Evolutionary conservation across 2,797 vertebrate species (phyloP).

Genomic region (Uromys caudimaculatus): DNA sequence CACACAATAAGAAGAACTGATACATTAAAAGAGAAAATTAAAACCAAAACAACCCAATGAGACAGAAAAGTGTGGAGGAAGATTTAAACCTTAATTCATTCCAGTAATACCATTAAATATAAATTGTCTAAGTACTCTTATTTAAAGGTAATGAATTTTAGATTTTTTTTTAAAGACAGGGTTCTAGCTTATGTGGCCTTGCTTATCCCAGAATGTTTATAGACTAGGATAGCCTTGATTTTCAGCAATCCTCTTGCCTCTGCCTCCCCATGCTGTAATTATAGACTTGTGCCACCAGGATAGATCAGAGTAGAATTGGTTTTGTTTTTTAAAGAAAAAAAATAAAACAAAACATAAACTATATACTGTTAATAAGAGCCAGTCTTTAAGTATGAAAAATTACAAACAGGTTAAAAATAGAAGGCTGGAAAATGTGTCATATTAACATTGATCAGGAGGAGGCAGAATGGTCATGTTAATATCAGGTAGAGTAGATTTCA

Average conservation of each 20-base stretch:
- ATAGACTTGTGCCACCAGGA: neutral
- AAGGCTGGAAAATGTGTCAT: neutral
- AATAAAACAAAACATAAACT: neutral
- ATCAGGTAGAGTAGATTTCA: neutral
- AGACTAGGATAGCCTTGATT: neutral
- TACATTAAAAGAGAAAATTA: neutral
- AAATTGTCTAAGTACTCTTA: neutral
- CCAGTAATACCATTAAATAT: neutral
- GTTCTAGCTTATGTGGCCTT: neutral
- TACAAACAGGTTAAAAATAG: neutral
- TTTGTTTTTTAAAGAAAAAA: neutral
- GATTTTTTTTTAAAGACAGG: neutral
- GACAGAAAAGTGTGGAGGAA: neutral
- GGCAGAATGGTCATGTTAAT: neutral
- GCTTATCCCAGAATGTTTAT: neutral
- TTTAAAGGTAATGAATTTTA: neutral
- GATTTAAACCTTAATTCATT: conserved; percentile 8
- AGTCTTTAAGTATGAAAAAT: neutral
- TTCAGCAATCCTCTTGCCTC: neutral
- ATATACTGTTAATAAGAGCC: neutral
- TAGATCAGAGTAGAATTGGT: neutral
- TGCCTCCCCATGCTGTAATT: neutral
- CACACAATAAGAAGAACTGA: neutral
- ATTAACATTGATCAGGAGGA: neutral
- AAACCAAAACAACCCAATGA: neutral